phyloP scores from a whole-genome alignment of 1,140 invertebrate genomes.

The Diabrotica undecimpunctata region DNA sequence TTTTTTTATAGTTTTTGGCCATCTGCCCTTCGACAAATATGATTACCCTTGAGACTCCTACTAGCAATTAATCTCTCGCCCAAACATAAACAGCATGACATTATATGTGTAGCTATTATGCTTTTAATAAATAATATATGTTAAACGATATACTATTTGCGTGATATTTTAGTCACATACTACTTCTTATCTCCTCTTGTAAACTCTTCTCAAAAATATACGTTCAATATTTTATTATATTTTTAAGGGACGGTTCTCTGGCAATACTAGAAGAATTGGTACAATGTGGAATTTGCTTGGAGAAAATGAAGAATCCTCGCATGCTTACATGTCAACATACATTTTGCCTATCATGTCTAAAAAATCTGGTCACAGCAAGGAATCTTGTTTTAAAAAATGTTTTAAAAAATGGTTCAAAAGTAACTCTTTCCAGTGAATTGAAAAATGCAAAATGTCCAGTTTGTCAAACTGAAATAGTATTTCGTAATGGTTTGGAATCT shows the following conservation, averaged over 20 bases:
- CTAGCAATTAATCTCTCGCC: too few relatives aligned
- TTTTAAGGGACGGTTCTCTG: conserved; percentile 38
- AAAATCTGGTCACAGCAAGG: conserved; percentile 47
- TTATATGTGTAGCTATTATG: too few relatives aligned
- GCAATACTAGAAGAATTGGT: conserved; percentile 62
- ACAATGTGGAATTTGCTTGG: conserved; percentile 68
- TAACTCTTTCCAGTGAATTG: conserved; percentile 16
- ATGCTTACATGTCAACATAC: conserved; percentile 75
- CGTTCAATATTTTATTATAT: neutral
- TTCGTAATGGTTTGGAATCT: conserved; percentile 45
- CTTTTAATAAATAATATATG: too few relatives aligned
- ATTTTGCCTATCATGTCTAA: conserved; percentile 65
- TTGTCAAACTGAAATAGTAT: conserved; percentile 40
- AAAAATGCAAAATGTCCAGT: conserved; percentile 36
- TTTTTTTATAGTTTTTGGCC: too few relatives aligned
- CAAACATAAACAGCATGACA: too few relatives aligned
- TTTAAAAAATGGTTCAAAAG: neutral
- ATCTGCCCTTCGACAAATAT: too few relatives aligned
- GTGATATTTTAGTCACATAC: too few relatives aligned
- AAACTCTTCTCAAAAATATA: too few relatives aligned
- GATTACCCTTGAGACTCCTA: too few relatives aligned
- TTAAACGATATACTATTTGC: too few relatives aligned
- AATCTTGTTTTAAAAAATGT: conserved; percentile 16
- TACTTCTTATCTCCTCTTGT: too few relatives aligned
- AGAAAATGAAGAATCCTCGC: conserved; percentile 62